A percentile compares a stretch with the other conserved stretches of the same genome.
Conservation (phyloP, 2,113 vertebrate species). For the Cyphomyrus discorhynchus region DNA sequence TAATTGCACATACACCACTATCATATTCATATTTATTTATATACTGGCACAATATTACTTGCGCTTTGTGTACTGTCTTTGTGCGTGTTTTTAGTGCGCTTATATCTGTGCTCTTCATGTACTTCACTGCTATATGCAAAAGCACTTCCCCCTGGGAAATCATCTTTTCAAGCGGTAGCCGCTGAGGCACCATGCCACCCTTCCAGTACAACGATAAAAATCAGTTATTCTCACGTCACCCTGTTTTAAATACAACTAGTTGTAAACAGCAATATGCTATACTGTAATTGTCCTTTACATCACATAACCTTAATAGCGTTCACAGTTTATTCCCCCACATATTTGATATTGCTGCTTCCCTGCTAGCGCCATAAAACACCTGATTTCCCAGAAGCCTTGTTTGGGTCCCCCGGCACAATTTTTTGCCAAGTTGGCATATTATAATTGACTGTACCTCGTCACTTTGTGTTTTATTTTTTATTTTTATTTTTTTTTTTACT, state of each 20-base stretch:
- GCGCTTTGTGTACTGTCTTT: background rate
- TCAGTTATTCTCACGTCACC: background rate
- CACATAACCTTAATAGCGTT: background rate
- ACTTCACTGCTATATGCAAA: background rate
- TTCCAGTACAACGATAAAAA: background rate
- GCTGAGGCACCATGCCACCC: background rate
- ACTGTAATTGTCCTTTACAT: conserved; percentile 1
- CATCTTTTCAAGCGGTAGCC: background rate
- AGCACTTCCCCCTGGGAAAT: background rate
- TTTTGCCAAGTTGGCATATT: background rate
- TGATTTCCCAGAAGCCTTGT: background rate
- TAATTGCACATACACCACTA: background rate
- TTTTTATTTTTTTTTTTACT: background rate
- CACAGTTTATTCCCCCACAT: background rate
- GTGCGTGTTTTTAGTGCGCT: background rate
- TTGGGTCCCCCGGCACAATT: background rate
- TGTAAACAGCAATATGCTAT: background rate
- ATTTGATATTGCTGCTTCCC: background rate
- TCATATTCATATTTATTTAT: background rate
- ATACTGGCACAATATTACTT: background rate
- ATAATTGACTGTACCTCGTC: background rate
- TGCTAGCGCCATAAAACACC: background rate
- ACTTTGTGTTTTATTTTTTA: background rate
- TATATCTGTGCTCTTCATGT: background rate
- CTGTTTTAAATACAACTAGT: background rate